Evolutionary conservation across 2,113 vertebrate genomes (phyloP).

Genomic region (Sinocyclocheilus anophthalmus): DNA sequence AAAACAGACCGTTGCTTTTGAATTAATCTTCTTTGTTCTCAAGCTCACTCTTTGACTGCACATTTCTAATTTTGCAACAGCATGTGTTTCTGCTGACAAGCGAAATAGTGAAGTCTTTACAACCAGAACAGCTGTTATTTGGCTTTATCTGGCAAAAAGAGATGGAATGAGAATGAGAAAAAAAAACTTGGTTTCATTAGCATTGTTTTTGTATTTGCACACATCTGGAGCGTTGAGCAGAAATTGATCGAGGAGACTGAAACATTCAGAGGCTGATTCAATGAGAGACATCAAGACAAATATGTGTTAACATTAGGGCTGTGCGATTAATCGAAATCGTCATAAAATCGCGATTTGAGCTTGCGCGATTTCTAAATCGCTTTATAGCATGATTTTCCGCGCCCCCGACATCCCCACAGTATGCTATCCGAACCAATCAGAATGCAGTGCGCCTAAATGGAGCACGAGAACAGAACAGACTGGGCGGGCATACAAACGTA

Average conservation of each 20-base stretch:
- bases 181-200: slow-evolving; percentile 9
- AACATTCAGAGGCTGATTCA: not conserved
- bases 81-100: not conserved
- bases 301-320: not conserved
- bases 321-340: no score
- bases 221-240: not conserved
- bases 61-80: slow-evolving; percentile 11
- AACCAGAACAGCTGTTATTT: slow-evolving; percentile 3
- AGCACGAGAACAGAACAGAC: no score
- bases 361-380: no score
- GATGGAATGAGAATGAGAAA: not conserved
- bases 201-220: not conserved
- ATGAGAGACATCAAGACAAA: not conserved
- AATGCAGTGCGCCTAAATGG: no score
- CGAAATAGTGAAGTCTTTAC: not conserved
- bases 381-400: no score
- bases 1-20: not conserved
- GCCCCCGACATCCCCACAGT: no score
- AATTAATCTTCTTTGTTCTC: not conserved
- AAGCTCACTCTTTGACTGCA: not conserved
- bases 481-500: no score
- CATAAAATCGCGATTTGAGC: no score
- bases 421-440: no score
- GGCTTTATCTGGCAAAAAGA: not conserved
- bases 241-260: slow-evolving; percentile 25